Conservation (phyloP, 2,888 invertebrate genomes). For the Drosophila neutralis region DNA sequence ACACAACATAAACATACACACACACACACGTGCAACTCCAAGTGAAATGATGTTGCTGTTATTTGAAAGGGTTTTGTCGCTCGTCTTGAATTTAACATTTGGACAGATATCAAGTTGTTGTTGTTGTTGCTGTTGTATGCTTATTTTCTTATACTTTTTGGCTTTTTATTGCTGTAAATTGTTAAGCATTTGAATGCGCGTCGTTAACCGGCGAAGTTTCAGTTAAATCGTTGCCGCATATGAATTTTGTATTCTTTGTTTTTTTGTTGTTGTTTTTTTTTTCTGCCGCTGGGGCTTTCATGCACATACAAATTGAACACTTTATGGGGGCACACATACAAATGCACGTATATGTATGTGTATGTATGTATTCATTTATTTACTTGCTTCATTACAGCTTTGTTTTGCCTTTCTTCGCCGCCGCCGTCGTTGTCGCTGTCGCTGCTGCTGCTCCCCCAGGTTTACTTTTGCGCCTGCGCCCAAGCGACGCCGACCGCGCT, state of each 20-base stretch:
- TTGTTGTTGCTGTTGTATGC: conserved; percentile 13
- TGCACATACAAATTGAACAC: conserved; percentile 55
- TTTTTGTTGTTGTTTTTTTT: conserved; percentile 36
- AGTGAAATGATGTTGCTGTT: conserved; percentile 18
- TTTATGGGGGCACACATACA: conserved; percentile 30
- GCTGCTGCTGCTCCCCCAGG: conserved; percentile 34
- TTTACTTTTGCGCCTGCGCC: conserved; percentile 38
- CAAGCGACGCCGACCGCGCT: conserved; percentile 48
- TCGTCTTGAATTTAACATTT: conserved; percentile 30
- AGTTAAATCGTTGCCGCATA: conserved; percentile 56
- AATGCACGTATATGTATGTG: conserved; percentile 1
- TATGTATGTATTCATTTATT: conserved; percentile 15
- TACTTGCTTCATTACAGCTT: conserved; percentile 60
- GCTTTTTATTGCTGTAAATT: conserved; percentile 59
- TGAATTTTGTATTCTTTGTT: conserved; percentile 55
- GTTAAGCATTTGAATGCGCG: conserved; percentile 72
- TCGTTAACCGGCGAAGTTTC: conserved; percentile 56
- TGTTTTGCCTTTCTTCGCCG: conserved; percentile 65
- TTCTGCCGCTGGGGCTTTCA: conserved; percentile 5
- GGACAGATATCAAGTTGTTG: neutral
- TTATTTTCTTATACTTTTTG: conserved; percentile 18
- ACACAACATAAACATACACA: neutral
- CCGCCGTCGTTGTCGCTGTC: conserved; percentile 15
- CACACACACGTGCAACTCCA: neutral
- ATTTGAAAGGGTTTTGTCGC: conserved; percentile 43